Conservation (phyloP, 2,888 invertebrate genomes). For the Diogma glabrata region DNA sequence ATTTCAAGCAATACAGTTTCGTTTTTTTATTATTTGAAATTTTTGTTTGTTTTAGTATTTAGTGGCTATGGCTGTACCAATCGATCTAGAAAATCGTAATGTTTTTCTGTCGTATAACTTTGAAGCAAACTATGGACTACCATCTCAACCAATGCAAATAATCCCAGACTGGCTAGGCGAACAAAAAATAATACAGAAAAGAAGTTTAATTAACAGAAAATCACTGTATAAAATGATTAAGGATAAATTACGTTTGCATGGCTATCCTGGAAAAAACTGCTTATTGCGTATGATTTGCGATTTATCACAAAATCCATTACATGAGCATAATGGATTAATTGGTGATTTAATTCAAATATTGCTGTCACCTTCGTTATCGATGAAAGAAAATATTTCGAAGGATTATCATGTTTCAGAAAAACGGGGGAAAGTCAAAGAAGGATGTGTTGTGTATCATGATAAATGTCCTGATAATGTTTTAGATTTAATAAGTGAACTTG, state of each 20-base stretch:
- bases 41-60: slow-evolving; percentile 40
- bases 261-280: slow-evolving; percentile 43
- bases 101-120: slow-evolving; percentile 56
- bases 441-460: slow-evolving; percentile 40
- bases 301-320: slow-evolving; percentile 40
- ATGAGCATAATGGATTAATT: slow-evolving; percentile 43
- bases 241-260: slow-evolving; percentile 19
- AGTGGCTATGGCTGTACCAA: slow-evolving; percentile 49
- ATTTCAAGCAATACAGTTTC: too few relatives aligned
- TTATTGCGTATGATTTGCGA: slow-evolving; percentile 50
- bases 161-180: neutral
- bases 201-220: slow-evolving; percentile 5
- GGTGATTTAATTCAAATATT: slow-evolving; percentile 40
- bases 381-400: neutral
- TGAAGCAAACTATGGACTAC: slow-evolving; percentile 43
- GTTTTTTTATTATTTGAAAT: neutral
- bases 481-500: slow-evolving; percentile 36
- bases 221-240: slow-evolving; percentile 3
- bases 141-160: neutral
- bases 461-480: slow-evolving; percentile 44
- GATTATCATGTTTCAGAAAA: slow-evolving; percentile 35
- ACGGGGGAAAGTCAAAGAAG: slow-evolving; percentile 38
- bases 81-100: slow-evolving; percentile 47
- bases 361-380: neutral
- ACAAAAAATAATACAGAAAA: neutral